A percentile compares a stretch with the other conserved stretches of the same genome.
phyloP scores from a whole-genome alignment of 2,797 vertebrate genomes.

The Coreius guichenoti region DNA sequence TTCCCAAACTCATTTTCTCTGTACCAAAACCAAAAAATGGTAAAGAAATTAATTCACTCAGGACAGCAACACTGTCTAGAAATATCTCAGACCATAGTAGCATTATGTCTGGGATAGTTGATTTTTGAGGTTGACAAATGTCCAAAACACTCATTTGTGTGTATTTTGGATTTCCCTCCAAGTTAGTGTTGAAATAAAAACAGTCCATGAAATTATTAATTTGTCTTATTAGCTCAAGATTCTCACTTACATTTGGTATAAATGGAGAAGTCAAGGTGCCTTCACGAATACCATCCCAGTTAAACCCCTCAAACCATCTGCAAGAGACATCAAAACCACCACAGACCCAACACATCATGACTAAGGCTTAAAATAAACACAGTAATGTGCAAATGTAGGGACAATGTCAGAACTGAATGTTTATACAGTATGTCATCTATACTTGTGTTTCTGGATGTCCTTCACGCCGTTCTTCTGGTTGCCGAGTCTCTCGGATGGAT shows the following conservation, averaged over 20 bases:
- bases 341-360: background rate
- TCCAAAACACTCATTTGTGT: no score
- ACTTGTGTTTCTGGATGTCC: constrained; percentile 99
- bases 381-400: background rate
- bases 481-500: constrained; percentile 97
- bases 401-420: background rate
- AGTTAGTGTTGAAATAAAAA: background rate
- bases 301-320: constrained; percentile 99
- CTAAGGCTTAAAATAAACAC: background rate
- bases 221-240: background rate
- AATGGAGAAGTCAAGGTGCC: constrained; percentile 96
- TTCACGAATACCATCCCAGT: constrained; percentile 97
- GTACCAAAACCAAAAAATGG: background rate
- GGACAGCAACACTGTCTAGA: background rate
- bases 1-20: constrained; percentile 8
- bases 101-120: background rate
- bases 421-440: background rate
- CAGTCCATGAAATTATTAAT: background rate
- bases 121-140: background rate
- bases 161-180: background rate
- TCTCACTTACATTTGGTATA: constrained; percentile 91
- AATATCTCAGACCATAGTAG: no score
- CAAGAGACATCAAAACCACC: constrained; percentile 40
- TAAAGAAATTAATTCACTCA: background rate
- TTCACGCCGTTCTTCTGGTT: constrained; percentile 99